Evolutionary conservation across 2,113 vertebrate species (phyloP).

Genomic region (Tympanuchus pallidicinctus): DNA sequence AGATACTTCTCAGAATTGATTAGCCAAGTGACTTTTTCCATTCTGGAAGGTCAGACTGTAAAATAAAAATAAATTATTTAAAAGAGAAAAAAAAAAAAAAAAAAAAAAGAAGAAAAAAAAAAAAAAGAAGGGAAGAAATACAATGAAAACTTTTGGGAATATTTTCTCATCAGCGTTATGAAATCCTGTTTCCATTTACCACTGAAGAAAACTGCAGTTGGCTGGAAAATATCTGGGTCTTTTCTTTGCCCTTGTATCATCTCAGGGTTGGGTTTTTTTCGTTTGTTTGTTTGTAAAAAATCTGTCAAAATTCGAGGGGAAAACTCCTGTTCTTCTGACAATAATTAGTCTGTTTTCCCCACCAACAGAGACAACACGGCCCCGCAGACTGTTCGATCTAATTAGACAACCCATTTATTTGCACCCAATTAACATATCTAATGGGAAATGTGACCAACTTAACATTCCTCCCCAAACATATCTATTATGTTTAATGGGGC

Average conservation of each 20-base stretch:
- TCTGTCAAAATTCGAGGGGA: background rate
- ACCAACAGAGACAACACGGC: background rate
- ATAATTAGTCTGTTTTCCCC: background rate
- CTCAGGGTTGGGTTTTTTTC: background rate
- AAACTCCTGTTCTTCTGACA: background rate
- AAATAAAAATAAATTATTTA: background rate
- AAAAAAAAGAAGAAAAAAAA: background rate
- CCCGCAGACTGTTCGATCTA: background rate
- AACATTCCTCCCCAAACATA: background rate
- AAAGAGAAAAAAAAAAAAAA: background rate
- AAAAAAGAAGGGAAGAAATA: background rate
- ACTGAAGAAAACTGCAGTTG: background rate
- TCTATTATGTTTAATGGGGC: background rate
- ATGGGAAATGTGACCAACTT: background rate
- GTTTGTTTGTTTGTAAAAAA: background rate
- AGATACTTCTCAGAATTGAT: slow-evolving; percentile 10
- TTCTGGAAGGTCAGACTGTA: background rate
- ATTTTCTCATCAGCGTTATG: background rate
- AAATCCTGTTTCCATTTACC: background rate
- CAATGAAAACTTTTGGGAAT: background rate
- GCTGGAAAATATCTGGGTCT: background rate
- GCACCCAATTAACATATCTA: background rate
- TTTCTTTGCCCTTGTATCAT: background rate
- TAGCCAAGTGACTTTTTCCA: background rate
- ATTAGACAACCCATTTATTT: background rate